Base-by-base conservation (phyloP, 2,888 invertebrate species). In the Toxonevra muliebris region DNA sequence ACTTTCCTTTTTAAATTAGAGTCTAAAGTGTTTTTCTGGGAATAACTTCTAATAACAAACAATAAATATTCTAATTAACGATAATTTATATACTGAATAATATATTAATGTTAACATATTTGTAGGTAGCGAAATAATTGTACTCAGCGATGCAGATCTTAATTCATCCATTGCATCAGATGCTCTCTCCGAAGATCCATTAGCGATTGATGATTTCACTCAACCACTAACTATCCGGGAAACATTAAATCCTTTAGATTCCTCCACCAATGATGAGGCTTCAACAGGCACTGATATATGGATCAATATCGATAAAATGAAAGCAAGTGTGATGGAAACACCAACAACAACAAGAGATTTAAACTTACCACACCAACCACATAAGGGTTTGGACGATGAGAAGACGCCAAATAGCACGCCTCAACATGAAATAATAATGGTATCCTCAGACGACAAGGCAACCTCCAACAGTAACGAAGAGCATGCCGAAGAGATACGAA, bases 401-500 rank as follows among this genome's bases (percentile, higher is more conserved):
- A 55, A 58, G 10, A 13, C 41, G 41, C 42, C 61, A n/a, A 60
- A 15, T 40, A 59, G 54, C 7, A 61, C 57, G 60, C 43, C 54
- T 40, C 54, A 40, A 48, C 17, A 50, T 61, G 61, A 64, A 19
- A 52, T 54, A 1, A 11, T 20, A 40, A 45, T 12, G 9, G 7
- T 30, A 30, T 30, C 30, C 30, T 30, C 30, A 2, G 30, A 30
- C 2, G 64, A 5, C n/a, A 45, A 1, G 8, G 41, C n/a, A 12
- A 20, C 55, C 30, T 42, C 13, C 10, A 20, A 53, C 9, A 45
- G 50, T 42, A 52, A 52, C 5, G 68, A 30, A 11, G 72, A 73
- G 45, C 60, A 69, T 7, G 66, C 69, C 12, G 79, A 79, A 45
- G 80, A 82, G 61, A 66, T 82, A 43, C 90, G 90, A 78, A 88